These are phyloP conservation scores for Latrodectus geometricus DNA, from an alignment of 1,140 invertebrate species.

Conservation along the genomic window DNA sequence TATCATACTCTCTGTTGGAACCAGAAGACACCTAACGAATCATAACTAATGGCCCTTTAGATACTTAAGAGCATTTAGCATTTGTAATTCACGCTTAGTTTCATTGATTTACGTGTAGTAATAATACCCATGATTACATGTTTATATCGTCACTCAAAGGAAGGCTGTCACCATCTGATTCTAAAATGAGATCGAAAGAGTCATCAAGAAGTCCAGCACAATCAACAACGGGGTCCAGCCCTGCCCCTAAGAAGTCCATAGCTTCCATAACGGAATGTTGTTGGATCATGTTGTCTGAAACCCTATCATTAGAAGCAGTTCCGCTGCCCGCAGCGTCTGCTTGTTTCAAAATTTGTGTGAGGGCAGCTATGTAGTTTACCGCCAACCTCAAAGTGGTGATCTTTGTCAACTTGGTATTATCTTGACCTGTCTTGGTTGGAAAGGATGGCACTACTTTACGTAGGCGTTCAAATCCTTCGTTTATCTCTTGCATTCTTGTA, in stretches of 20 bases:
- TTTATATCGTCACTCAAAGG: conserved; percentile 59
- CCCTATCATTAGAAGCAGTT: conserved; percentile 25
- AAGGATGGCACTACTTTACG: conserved; percentile 78
- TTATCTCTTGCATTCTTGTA: conserved; percentile 87
- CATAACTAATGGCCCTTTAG: conserved; percentile 20
- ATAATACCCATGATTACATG: conserved; percentile 26
- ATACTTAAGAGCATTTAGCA: conserved; percentile 26
- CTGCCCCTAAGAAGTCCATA: conserved; percentile 44
- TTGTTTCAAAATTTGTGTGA: conserved; percentile 71
- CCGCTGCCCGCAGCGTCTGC: conserved; percentile 54
- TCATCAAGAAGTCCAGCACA: conserved; percentile 35
- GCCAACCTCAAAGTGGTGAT: conserved; percentile 87
- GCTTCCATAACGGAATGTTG: conserved; percentile 37
- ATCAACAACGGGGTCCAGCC: conserved; percentile 23
- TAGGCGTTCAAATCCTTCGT: conserved; percentile 85
- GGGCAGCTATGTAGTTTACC: conserved; percentile 85
- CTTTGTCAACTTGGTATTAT: conserved; percentile 84
- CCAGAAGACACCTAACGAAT: background rate
- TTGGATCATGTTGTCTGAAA: background rate
- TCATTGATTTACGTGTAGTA: conserved; percentile 19
- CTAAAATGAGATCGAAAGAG: conserved; percentile 57
- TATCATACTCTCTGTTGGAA: too few relatives aligned
- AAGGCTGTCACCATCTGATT: conserved; percentile 62
- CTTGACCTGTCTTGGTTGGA: conserved; percentile 55
- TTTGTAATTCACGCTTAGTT: conserved; percentile 25